phyloP scores from a whole-genome alignment of 35 echinoderm and acorn worm species.

The Heliocidaris erythrogramma region DNA sequence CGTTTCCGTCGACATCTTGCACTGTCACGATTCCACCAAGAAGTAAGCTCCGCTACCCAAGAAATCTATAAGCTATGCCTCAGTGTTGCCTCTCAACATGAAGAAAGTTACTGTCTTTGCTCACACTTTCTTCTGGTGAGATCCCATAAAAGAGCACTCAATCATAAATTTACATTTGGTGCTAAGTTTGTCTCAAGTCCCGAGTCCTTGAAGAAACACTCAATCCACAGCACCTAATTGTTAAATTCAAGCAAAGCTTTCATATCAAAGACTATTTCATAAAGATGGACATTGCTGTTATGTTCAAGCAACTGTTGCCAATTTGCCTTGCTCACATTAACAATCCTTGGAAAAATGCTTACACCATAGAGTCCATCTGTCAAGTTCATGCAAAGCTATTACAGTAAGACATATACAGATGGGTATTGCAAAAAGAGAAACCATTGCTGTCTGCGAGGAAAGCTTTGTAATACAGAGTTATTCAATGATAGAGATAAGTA shows the following conservation, averaged over 20 bases:
- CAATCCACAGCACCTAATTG: not conserved
- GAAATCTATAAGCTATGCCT: not conserved
- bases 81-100: not conserved
- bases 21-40: not conserved
- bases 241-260: not conserved
- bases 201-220: not conserved
- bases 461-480: not conserved
- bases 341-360: no score
- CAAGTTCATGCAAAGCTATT: no score
- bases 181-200: not conserved
- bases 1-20: conserved; percentile 84
- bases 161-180: not conserved
- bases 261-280: not conserved
- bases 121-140: not conserved
- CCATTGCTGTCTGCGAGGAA: not conserved
- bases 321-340: no score
- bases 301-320: no score
- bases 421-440: not conserved
- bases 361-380: no score
- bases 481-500: not conserved
- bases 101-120: not conserved
- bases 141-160: no score
- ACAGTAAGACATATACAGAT: no score
- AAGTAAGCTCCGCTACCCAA: not conserved
- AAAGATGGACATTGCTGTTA: no score